Base-by-base conservation (phyloP, 2,113 vertebrate genomes). In the Caloenas nicobarica region DNA sequence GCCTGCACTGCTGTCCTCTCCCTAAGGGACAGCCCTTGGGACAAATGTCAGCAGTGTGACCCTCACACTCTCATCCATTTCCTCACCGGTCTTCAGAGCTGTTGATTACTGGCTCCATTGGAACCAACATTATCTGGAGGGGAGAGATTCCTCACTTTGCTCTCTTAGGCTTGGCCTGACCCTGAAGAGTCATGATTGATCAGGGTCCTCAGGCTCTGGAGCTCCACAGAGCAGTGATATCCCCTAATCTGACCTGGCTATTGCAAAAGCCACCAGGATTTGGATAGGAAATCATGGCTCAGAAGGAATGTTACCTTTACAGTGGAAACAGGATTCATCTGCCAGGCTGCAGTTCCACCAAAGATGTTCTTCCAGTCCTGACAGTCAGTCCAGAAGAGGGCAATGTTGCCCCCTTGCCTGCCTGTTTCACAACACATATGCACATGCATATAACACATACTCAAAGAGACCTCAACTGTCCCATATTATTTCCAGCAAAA, bases 381-480 rank as follows among this genome's bases (percentile, higher is more conserved):
- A 56, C 58, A 60, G 56, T 78, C 46, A 73, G 34, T 42, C 95
- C 96, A 96, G 94, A 88, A 96, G 94, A 95, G 93, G 93, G 91
- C 94, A 93, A 94, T 91, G 70, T 94, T 94, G 82, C 54, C 54
- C 71, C 81, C 40, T 64, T 95, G 76, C 91, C 93, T 86, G 64
- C 38, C 11, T 0, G 0, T 57, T 57, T 74, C 73, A 34, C 38
- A 29, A 19, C 34, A 58, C 25, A 10, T 17, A 60, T 0, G 4
- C n/a, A 44, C 42, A 34, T 1, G 28, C 19, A 46, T 1, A 0
- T 1, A 0, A 15, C 57, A 6, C 29, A 8, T 1, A 18, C 0
- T 5, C 42, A 62, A 40, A 56, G 68, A 53, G 36, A 21, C 25
- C n/a, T 34, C 48, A 74, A 28, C n/a, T 25, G 44, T 23, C 56